Evolutionary conservation across 2,888 invertebrate genomes (phyloP), one percentile per base, ranked within the genome.

Genomic region (Acronicta leporina): DNA sequence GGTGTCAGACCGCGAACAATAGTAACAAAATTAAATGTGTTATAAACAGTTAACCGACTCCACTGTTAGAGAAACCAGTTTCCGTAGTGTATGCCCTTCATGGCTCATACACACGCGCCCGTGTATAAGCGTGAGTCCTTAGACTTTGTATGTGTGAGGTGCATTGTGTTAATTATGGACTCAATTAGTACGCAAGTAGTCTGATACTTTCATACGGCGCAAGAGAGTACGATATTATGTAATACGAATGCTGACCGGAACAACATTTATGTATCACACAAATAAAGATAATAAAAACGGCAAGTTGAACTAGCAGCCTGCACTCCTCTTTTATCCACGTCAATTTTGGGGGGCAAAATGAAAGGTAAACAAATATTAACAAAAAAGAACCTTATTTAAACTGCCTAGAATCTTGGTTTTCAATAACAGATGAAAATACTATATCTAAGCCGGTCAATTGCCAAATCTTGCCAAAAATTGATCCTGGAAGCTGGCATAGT

Each of bases 31-130:
- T 65, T 75, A 66, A 60, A 73, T 70, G 62, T 64, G 52, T 50
- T 64, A 60, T 72, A 67, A 76, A 79, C 79, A 76, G 77, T 79
- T 79, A 76, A 60, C 9, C 66, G 58, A 48, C 52, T 68, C 53
- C 44, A 62, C 67, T 64, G 56, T 66, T 57, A 70, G 66, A 69
- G 73, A 77, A 78, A 78, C 77, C 63, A 57, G 77, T 78, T 68
- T 66, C 68, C 68, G 74, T 70, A 68, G 79, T 68, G 49, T 67
- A 66, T 79, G 80, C 77, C 78, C 78, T 78, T 78, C 78, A 78
- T 75, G 80, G 65, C 54, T 48, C 49, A 11, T 77, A 73, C 70
- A 68, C 77, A 78, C 62, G 60, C 33, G 30, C 20, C 45, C 8
- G n/a, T 48, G 55, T 75, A 54, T 59, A 57, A 46, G 63, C 43